Base-by-base conservation (phyloP, 2,888 invertebrate species). In the Drosophila infuscata region DNA sequence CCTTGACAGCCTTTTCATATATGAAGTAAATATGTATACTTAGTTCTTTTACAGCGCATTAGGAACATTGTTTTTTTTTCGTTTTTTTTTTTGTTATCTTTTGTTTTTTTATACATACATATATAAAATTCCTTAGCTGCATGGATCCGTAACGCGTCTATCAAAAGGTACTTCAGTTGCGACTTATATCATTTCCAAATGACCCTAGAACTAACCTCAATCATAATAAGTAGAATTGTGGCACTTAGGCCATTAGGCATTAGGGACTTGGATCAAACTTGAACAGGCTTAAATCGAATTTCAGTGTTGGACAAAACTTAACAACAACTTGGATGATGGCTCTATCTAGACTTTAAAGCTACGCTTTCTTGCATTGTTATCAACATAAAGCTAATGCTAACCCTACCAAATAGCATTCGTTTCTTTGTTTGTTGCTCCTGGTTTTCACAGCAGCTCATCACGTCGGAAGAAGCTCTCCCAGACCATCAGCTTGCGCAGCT, bases 391-490 rank as follows among this genome's bases (percentile, higher is more conserved):
- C 86, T 88, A 62, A 69, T 63, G 66, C 59, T 64, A 70, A 72
- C 56, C 51, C 70, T 72, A 81, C 46, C 25, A 46, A 46, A 48
- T 64, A 64, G 66, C 67, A 51, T 60, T 58, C 51, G 35, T n/a
- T 43, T 52, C 32, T 9, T 41, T 3, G 30, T 41, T 41, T 38
- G 17, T 30, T 17, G 43, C 43, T 20, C 30, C 29, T 7, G 41
- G 36, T 51, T 62, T 84, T 81, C 83, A 91, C 67, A 92, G 76
- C 67, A 92, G 63, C 70, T 92, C 91, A 70, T 91, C 90, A 66
- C 90, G 86, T 4, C 87, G 61, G 59, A 85, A 93, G 81, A 93
- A 91, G 52, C 89, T 89, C 76, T 93, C 91, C 93, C 93, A 93
- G 61, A 93, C 82, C 82, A 90, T 82, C 46, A 93, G 57, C 67